Evolutionary conservation across 2,797 vertebrate genomes (phyloP).

Genomic region (Coregonus suidteri): DNA sequence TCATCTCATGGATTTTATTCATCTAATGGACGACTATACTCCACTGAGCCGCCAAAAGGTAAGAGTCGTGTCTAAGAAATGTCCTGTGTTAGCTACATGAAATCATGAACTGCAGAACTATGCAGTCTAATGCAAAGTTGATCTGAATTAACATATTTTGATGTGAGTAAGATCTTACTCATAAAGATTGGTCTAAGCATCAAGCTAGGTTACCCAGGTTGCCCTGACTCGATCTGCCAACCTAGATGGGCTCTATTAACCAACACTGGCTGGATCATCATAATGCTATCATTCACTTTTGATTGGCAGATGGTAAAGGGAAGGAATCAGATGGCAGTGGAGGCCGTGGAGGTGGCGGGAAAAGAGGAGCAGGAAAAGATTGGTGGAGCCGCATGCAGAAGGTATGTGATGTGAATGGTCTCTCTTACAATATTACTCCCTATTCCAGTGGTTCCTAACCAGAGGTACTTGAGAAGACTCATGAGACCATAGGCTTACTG

Average conservation of each 20-base stretch:
- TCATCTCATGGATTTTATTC: conserved; percentile 34
- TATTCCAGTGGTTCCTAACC: no score
- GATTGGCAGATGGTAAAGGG: conserved; percentile 63
- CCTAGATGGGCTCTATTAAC: not conserved
- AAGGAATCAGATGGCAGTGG: conserved; percentile 41
- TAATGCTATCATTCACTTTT: conserved; percentile 12
- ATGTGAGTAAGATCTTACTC: no score
- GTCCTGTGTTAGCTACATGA: not conserved
- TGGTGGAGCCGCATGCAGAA: conserved; percentile 82
- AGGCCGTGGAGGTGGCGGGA: conserved; percentile 38
- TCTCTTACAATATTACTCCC: not conserved
- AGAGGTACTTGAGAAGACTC: no score
- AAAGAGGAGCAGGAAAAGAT: conserved; percentile 53
- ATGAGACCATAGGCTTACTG: no score
- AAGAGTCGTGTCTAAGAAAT: conserved; percentile 4
- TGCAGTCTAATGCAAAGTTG: no score
- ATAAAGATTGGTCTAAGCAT: no score
- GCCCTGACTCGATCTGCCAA: not conserved
- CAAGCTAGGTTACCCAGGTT: not conserved
- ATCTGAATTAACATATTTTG: no score
- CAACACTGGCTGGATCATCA: not conserved
- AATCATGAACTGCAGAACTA: not conserved
- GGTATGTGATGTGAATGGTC: conserved; percentile 54
- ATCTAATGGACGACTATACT: conserved; percentile 54
- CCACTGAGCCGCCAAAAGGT: conserved; percentile 76